Percentiles rank a stretch among this genome's conserved stretches.
These are phyloP conservation scores for Heteromormyrus szaboi DNA, from an alignment of 2,797 vertebrate species.

Conservation along the genomic window DNA sequence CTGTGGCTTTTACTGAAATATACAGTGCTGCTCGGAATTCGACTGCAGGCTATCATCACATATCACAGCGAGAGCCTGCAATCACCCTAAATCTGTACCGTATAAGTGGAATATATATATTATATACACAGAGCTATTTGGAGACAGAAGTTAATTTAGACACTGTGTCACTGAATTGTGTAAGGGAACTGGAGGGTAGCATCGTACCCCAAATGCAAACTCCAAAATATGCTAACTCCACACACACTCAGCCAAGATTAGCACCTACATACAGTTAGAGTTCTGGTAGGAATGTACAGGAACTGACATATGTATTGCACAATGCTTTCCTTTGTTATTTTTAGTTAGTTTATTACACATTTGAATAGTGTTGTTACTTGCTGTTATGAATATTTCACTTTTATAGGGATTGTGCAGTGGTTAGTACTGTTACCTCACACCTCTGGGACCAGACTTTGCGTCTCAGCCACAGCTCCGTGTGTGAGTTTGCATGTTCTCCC, in stretches of 20 bases:
- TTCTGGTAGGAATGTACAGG: not conserved
- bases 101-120: not conserved
- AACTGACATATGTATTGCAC: not conserved
- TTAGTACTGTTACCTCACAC: not conserved
- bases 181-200: not conserved
- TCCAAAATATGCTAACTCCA: not conserved
- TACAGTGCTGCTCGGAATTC: not conserved
- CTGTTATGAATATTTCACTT: not conserved
- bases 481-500: not conserved
- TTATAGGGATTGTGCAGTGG: not conserved
- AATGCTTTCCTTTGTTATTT: not conserved
- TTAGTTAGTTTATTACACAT: not conserved
- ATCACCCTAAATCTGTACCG: conserved; percentile 5
- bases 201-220: not conserved
- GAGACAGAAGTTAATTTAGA: not conserved
- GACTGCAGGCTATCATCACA: not conserved
- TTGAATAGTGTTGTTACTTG: not conserved
- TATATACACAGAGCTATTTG: not conserved
- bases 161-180: not conserved
- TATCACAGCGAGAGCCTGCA: not conserved
- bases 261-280: not conserved
- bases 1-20: not conserved
- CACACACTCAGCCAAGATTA: not conserved
- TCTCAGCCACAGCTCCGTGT: not conserved
- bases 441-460: not conserved